A percentile compares a stretch with the other conserved stretches of the same genome.
Evolutionary conservation across 2,888 invertebrate species (phyloP).

Genomic region (Sicus ferrugineus): DNA sequence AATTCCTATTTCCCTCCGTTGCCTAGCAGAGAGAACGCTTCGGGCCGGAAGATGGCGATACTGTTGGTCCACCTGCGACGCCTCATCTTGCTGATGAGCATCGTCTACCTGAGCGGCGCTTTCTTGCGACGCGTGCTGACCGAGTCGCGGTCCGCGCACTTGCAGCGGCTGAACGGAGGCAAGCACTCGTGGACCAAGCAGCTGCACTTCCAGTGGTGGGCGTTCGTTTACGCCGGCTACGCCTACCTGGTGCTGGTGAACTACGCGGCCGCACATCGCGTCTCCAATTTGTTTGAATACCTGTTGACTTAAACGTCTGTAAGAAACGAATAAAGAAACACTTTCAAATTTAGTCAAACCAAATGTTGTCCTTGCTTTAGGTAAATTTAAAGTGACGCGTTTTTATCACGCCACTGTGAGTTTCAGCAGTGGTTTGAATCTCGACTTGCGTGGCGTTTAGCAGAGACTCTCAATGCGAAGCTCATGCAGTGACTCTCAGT

Average conservation of each 20-base stretch:
- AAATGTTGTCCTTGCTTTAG: neutral
- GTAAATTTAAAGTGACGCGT: neutral
- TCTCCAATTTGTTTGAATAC: conserved; percentile 57
- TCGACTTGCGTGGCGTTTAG: no score
- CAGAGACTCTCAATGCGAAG: no score
- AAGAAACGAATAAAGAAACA: neutral
- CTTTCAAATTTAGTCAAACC: neutral
- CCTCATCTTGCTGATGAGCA: conserved; percentile 59
- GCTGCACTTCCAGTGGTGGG: conserved; percentile 62
- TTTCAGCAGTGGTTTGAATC: no score
- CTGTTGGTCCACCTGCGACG: conserved; percentile 61
- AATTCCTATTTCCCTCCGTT: neutral
- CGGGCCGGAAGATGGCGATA: conserved; percentile 53
- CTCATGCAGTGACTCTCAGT: no score
- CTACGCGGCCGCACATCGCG: conserved; percentile 52
- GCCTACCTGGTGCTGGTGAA: conserved; percentile 57
- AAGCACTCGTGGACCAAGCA: conserved; percentile 48
- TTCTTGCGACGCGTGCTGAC: conserved; percentile 56
- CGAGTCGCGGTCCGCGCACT: conserved; percentile 53
- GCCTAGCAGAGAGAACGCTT: neutral
- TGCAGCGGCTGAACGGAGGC: conserved; percentile 49
- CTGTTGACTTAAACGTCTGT: conserved; percentile 46
- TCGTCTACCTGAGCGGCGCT: conserved; percentile 60
- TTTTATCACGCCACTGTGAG: neutral
- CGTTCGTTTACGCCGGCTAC: conserved; percentile 60